Evolutionary conservation across 2,888 invertebrate genomes (phyloP).

Genomic region (Actias luna): DNA sequence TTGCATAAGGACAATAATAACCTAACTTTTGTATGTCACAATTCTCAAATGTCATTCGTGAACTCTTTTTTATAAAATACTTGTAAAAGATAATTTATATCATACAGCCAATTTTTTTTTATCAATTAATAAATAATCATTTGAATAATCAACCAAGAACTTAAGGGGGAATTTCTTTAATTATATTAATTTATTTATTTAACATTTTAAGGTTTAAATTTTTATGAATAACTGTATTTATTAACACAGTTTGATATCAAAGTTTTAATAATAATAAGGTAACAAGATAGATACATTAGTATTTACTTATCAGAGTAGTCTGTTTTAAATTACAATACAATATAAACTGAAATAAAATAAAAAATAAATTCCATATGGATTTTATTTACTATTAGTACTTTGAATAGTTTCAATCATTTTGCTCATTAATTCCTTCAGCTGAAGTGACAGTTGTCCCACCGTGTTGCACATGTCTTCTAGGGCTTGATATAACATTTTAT

Average conservation of each 20-base stretch:
- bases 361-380: neutral
- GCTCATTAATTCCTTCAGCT: constrained; percentile 39
- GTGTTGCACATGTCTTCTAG: constrained; percentile 45
- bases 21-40: neutral
- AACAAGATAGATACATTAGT: too few species aligned
- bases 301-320: too few species aligned
- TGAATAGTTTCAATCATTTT: constrained; percentile 28
- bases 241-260: neutral
- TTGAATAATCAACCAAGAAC: too few species aligned
- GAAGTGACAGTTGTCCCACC: constrained; percentile 40
- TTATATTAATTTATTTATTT: too few species aligned
- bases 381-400: constrained; percentile 3
- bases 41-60: neutral
- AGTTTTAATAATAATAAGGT: neutral
- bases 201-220: neutral
- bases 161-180: too few species aligned
- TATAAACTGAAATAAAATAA: neutral
- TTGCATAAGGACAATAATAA: neutral
- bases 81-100: neutral
- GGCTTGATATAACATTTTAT: constrained; percentile 19
- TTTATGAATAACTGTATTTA: neutral
- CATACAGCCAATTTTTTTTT: neutral
- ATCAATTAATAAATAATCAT: too few species aligned
- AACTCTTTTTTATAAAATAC: neutral
- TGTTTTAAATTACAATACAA: too few species aligned